Evolutionary conservation across 2,113 vertebrate species (phyloP), one percentile per base, ranked within the genome.

Genomic region (Cyanistes caeruleus): DNA sequence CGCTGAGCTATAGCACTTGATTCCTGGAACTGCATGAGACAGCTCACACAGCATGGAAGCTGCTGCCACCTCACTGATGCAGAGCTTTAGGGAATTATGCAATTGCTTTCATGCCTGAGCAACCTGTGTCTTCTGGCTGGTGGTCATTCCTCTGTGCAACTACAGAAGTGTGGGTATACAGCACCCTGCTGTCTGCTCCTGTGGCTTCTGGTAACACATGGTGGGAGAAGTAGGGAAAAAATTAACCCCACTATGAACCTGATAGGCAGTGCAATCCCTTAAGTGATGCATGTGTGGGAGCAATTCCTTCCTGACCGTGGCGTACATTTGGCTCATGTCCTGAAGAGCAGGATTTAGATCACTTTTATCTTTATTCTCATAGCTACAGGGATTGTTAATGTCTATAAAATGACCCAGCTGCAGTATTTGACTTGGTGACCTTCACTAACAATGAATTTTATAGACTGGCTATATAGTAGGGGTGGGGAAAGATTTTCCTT

Each of bases 371-470:
- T 94, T 77, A 76, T 91, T 96, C 67, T 91, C 28, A 2, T 3
- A 81, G 72, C 83, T 90, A 60, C n/a, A 56, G 31, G 11, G 59
- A 90, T 93, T 84, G 82, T 92, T 90, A 94, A 90, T 95, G 49
- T 60, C 64, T 92, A 46, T 92, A 81, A 95, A 92, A 90, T 78
- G 44, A 88, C 90, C 68, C 83, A 93, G 85, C 93, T 92, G 69
- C 56, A 70, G 44, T 63, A 21, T 81, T 93, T 96, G 90, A 84
- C 90, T 75, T 93, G 48, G 30, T 94, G 76, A 94, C 90, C 88
- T 90, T 89, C 83, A 63, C 79, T 84, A 85, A 93, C 60, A 80
- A 62, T 70, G 60, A 72, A 93, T 93, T 93, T 72, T 78, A 64
- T 68, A 52, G 79, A 41, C 49, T 85, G 43, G 17, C 43, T 81